phyloP scores from a whole-genome alignment of 2,888 invertebrate genomes.

The Heliothis peltigera region DNA sequence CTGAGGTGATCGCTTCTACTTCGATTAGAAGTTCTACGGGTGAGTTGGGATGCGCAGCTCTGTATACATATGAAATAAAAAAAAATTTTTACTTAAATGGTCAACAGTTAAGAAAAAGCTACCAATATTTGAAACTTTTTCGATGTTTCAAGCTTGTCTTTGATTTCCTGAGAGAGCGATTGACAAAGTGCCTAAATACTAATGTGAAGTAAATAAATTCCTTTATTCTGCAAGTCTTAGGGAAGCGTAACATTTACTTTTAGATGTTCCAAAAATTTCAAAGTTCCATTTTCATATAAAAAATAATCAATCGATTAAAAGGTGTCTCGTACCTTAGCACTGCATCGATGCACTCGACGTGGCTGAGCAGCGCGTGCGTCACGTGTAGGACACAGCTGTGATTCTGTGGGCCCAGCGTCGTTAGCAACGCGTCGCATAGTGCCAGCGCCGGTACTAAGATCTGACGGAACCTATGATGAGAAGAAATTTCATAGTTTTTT shows the following conservation, averaged over 20 bases:
- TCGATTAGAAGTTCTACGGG: conserved; percentile 92
- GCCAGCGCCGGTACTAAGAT: conserved; percentile 95
- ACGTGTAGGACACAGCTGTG: conserved; percentile 95
- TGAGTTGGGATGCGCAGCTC: conserved; percentile 90
- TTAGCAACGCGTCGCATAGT: conserved; percentile 94
- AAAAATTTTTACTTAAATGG: neutral
- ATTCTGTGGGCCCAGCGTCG: conserved; percentile 95
- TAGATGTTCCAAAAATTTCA: too few species aligned
- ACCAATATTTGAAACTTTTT: too few species aligned
- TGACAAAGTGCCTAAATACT: too few species aligned
- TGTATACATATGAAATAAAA: conserved; percentile 49
- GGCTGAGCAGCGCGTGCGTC: conserved; percentile 94
- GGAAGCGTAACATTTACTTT: too few species aligned
- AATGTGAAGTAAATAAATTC: too few species aligned
- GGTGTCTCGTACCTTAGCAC: conserved; percentile 90
- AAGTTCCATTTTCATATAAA: too few species aligned
- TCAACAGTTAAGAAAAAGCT: too few species aligned
- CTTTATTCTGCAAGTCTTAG: too few species aligned
- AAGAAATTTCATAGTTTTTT: neutral
- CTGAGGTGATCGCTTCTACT: conserved; percentile 93
- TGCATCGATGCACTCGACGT: conserved; percentile 94
- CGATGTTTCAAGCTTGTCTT: too few species aligned
- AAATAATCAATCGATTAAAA: too few species aligned
- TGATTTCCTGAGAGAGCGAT: too few species aligned
- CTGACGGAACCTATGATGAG: conserved; percentile 92